Evolutionary conservation across 1,140 invertebrate species (phyloP).

Genomic region (Ceratosolen solmsi): DNA sequence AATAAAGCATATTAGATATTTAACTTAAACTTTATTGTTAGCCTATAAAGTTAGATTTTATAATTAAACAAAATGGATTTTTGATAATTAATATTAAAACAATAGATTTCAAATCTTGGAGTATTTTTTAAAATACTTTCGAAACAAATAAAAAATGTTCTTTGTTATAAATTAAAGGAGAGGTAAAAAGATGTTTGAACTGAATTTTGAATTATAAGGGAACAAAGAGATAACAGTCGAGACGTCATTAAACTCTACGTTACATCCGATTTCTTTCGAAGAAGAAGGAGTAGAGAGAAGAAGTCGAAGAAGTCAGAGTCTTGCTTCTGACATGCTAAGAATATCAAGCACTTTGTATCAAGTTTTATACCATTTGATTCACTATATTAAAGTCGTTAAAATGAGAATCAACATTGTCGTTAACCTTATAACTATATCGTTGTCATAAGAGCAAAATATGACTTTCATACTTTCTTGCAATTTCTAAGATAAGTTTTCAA

Average conservation of each 20-base stretch:
- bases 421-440: slow-evolving; percentile 3
- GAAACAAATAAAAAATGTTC: neutral
- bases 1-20: neutral
- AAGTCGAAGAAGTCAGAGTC: too few relatives aligned
- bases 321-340: slow-evolving; percentile 17
- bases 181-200: neutral
- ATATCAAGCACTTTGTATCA: slow-evolving; percentile 31
- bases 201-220: neutral
- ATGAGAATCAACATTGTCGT: slow-evolving; percentile 40
- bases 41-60: neutral
- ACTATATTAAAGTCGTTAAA: slow-evolving; percentile 41
- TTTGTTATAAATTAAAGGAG: neutral
- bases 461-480: neutral
- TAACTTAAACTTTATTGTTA: neutral
- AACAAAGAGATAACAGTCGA: slow-evolving; percentile 37
- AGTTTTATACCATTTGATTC: slow-evolving; percentile 35
- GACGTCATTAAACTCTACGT: slow-evolving; percentile 34
- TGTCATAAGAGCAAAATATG: slow-evolving; percentile 2
- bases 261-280: slow-evolving; percentile 39
- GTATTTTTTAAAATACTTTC: neutral
- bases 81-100: neutral
- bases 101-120: neutral
- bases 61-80: neutral
- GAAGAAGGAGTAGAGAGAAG: slow-evolving; percentile 20
- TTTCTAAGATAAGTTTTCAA: neutral